A percentile compares a stretch with the other conserved stretches of the same genome.
phyloP scores from a whole-genome alignment of 2,888 invertebrate species.

The Eristalis tenax region DNA sequence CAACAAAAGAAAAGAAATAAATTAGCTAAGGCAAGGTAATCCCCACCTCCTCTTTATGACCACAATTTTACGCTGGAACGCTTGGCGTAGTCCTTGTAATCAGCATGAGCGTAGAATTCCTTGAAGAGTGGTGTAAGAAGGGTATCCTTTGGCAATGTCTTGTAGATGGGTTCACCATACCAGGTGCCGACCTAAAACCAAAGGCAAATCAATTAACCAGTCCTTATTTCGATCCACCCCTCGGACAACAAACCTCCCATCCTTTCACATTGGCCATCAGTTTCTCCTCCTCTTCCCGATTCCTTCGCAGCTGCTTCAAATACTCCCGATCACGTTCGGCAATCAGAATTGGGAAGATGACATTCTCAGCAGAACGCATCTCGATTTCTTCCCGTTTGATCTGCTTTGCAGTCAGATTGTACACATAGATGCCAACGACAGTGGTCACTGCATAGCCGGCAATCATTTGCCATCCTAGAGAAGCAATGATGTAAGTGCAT shows the following conservation, averaged over 20 bases:
- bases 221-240: not conserved
- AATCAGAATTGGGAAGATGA: slow-evolving; percentile 88
- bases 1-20: slow-evolving; percentile 71
- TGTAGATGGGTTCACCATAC: slow-evolving; percentile 91
- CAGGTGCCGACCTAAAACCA: slow-evolving; percentile 86
- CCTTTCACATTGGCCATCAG: slow-evolving; percentile 95
- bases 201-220: slow-evolving; percentile 7
- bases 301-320: slow-evolving; percentile 89
- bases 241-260: slow-evolving; percentile 86
- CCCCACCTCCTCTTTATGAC: slow-evolving; percentile 80
- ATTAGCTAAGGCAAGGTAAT: not conserved
- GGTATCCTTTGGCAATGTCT: slow-evolving; percentile 85
- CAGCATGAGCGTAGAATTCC: slow-evolving; percentile 88
- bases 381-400: slow-evolving; percentile 85
- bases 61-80: slow-evolving; percentile 83
- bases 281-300: slow-evolving; percentile 91
- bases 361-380: slow-evolving; percentile 89
- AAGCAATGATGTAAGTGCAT: slow-evolving; percentile 60
- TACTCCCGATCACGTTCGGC: slow-evolving; percentile 94
- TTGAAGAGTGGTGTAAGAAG: slow-evolving; percentile 85
- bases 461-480: slow-evolving; percentile 85
- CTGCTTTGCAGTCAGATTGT: slow-evolving; percentile 83
- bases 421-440: slow-evolving; percentile 83
- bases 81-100: slow-evolving; percentile 82
- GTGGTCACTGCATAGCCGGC: slow-evolving; percentile 85